These are phyloP conservation scores for Hylia prasina DNA, from an alignment of 2,113 vertebrate species.

Conservation along the genomic window DNA sequence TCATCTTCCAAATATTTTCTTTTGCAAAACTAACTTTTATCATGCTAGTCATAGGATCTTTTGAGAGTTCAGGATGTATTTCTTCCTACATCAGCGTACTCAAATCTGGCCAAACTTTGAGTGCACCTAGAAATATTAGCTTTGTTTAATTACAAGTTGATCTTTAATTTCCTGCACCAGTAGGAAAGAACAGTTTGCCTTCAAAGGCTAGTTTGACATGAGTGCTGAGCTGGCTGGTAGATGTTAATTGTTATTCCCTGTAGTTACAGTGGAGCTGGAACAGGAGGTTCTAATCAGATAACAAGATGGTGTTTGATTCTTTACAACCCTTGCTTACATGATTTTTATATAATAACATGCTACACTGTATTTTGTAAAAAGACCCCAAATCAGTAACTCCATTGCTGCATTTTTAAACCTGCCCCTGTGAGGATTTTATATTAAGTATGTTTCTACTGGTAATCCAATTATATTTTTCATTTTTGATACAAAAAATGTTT, in stretches of 20 bases:
- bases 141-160: not conserved
- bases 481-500: not conserved
- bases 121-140: not conserved
- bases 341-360: not conserved
- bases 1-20: not conserved
- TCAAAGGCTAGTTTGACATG: not conserved
- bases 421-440: not conserved
- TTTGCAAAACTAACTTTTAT: not conserved
- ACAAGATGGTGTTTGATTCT: not conserved
- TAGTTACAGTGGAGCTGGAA: not conserved
- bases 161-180: not conserved
- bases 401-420: not conserved
- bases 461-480: not conserved
- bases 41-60: not conserved
- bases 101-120: not conserved
- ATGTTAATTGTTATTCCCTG: not conserved
- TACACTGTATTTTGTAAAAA: not conserved
- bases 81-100: not conserved
- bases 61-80: not conserved
- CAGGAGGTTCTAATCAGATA: not conserved
- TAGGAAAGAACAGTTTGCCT: not conserved
- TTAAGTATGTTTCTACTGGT: not conserved
- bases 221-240: not conserved
- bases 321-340: not conserved
- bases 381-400: not conserved